Evolutionary conservation across 1,140 invertebrate genomes (phyloP), one percentile per base, ranked within the genome.

Genomic region (Apis laboriosa): DNA sequence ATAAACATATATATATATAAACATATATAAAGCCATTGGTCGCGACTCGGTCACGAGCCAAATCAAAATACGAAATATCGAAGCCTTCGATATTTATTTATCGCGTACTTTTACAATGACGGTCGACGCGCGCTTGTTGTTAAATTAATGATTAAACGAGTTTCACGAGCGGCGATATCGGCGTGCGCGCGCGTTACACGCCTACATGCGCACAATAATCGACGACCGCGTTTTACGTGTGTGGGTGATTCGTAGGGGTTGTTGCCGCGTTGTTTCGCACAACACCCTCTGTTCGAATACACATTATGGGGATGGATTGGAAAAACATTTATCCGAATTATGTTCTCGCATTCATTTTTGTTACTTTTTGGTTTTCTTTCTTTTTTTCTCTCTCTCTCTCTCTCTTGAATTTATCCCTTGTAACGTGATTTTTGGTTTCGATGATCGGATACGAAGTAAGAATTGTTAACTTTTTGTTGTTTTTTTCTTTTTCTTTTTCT

Each of bases 91-190:
- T 9, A 53, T n/a, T 67, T 81, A 75, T 81, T 81, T 81, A 51
- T 72, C 61, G 63, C 53, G 34, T 66, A 66, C 72, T 67, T 81
- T 75, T 64, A 64, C 58, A 24, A 19, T 19, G 24, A 21, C 3
- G 34, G 17, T 21, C 61, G 21, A 53, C 68, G 9, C 9, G n/a
- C 28, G 58, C 64, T 66, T 53, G 70, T 74, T 58, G 79, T 74
- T 81, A 81, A 81, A 81, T 81, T 81, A 81, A 81, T 58, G 72
- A 81, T 81, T 81, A 76, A 81, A 81, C 67, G 34, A 24, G 55
- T 2, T 15, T 49, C 17, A 17, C 24, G 61, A 53, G 17, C n/a
- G 21, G n/a, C 8, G 49, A n/a, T 15, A 12, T 9, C 15, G 7
- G 1, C 15, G 21, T 9, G 49, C 53, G 9, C 34, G n/a, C 72